Conservation (phyloP, 2,888 invertebrate genomes). For the Lepidochrysops patricia region DNA sequence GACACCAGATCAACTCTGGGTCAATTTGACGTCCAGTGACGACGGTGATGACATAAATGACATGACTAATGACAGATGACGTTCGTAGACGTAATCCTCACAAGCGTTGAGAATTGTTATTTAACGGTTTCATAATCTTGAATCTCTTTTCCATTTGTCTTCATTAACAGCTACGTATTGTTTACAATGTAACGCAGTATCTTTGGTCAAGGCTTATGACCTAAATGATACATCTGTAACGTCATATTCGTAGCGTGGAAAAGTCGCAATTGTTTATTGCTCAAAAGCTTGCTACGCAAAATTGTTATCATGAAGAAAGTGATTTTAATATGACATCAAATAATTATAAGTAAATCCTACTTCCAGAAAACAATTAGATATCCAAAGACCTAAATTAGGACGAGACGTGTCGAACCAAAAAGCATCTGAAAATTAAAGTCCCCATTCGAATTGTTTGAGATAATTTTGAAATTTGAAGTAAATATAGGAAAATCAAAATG, state of each 20-base stretch:
- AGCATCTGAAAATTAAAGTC: too few relatives aligned
- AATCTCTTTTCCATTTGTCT: slow-evolving; percentile 9
- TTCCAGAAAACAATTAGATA: too few relatives aligned
- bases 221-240: slow-evolving; percentile 21
- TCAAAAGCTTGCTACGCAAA: neutral
- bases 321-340: too few relatives aligned
- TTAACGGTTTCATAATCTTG: slow-evolving; percentile 2
- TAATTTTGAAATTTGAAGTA: too few relatives aligned
- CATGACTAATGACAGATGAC: neutral
- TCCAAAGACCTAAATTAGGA: too few relatives aligned
- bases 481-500: too few relatives aligned
- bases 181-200: slow-evolving; percentile 21
- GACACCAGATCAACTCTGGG: neutral
- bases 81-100: neutral
- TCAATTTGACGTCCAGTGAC: neutral
- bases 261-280: neutral
- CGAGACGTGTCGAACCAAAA: too few relatives aligned
- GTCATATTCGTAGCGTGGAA: slow-evolving; percentile 1
- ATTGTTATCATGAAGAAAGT: neutral
- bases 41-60: too few relatives aligned
- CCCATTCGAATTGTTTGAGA: too few relatives aligned
- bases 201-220: slow-evolving; percentile 26
- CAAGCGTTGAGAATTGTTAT: neutral
- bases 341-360: too few relatives aligned
- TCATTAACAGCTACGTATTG: slow-evolving; percentile 1